Percentiles rank a stretch among this genome's conserved stretches.
Evolutionary conservation across 2,888 invertebrate species (phyloP).

Genomic region (Cryptus armator): DNA sequence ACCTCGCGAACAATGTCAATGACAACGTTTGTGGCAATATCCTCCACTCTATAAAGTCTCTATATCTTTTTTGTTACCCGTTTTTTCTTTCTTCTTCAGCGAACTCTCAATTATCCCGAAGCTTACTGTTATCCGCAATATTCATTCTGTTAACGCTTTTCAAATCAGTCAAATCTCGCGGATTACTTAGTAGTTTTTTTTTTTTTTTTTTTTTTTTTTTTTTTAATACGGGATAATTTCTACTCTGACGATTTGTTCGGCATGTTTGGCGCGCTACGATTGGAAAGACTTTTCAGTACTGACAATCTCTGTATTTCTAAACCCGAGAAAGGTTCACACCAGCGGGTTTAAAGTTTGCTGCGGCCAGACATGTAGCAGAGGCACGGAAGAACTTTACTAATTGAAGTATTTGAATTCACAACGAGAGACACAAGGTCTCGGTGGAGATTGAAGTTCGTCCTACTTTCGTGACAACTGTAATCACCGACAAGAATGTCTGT

Average conservation of each 20-base stretch:
- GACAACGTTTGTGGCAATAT: background rate
- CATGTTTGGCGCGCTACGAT: background rate
- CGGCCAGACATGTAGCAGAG: background rate
- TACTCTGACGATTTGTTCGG: background rate
- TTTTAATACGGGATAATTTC: too few relatives aligned
- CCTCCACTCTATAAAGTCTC: background rate
- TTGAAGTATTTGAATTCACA: constrained; percentile 3
- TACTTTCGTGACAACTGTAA: constrained; percentile 3
- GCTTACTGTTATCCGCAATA: background rate
- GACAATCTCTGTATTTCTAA: background rate
- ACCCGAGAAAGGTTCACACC: background rate
- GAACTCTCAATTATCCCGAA: background rate
- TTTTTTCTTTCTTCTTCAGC: background rate
- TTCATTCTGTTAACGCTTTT: background rate
- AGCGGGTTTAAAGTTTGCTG: background rate
- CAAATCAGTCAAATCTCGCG: background rate
- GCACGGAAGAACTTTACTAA: background rate
- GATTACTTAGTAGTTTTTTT: background rate
- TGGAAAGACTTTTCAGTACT: background rate
- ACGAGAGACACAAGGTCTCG: background rate
- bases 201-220: too few relatives aligned
- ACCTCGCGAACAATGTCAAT: constrained; percentile 1
- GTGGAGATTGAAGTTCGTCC: constrained; percentile 1
- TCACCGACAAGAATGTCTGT: background rate
- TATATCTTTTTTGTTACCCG: background rate